Evolutionary conservation across 2,888 invertebrate species (phyloP), one percentile per base, ranked within the genome.

Genomic region (Vandiemenella viatica): DNA sequence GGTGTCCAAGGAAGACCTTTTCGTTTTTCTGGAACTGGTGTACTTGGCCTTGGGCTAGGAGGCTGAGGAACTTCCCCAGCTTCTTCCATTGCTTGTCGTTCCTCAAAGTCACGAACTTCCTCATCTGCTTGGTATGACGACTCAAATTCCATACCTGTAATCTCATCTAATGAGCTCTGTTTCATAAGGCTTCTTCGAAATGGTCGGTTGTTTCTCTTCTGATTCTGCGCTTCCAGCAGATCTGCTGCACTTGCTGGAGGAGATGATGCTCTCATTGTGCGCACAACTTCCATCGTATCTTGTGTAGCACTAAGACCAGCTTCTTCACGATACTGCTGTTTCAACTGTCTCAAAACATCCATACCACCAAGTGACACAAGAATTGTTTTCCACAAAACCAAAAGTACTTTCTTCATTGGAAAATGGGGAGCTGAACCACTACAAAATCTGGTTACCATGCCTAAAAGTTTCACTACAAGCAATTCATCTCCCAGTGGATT

Each of bases 381-480:
- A 50, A 96, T 78, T 8, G 91, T 77, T 71, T 98, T 98, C 98
- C 98, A 98, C 2, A 96, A 66, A 16, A 98, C 70, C 43, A 99
- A 70, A 16, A 99, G 72, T 8, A 97, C 89, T 70, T 98, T 99
- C 65, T 95, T 96, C 80, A 98, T 96, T 3, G 98, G 98, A 69
- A 93, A 97, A 70, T 97, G 95, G 16, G 96, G 92, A 5, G 91
- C 87, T 20, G 85, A 82, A 1, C 96, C 96, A 58, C 91, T 89
- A 68, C 97, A 97, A 63, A 97, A 92, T 58, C 86, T 79, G 23
- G 93, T 93, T 21, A 97, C 89, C 96, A 98, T 96, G 55, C 88
- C 84, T 51, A 98, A 76, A 46, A 98, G 72, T 61, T 91, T 88
- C 3, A 95, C 82, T 32, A 88, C 81, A 21, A 96, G 66, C 50